phyloP scores from a whole-genome alignment of 2,113 vertebrate genomes.

The Dromiciops gliroides region DNA sequence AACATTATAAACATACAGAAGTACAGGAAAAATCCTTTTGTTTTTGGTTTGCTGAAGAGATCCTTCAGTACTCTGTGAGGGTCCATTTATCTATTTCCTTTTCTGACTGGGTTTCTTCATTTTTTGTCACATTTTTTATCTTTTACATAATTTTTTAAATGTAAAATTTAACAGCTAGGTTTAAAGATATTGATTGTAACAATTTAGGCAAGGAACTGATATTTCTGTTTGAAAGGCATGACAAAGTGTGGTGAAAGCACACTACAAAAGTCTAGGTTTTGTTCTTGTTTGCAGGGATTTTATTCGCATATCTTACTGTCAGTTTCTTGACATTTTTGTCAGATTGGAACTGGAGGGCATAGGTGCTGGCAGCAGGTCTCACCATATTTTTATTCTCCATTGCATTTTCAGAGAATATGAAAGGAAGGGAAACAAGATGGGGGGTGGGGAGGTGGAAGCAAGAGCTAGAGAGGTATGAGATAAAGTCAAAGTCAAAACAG shows the following conservation, averaged over 20 bases:
- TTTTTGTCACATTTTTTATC: slow-evolving; percentile 48
- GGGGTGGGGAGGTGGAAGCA: slow-evolving; percentile 45
- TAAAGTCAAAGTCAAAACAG: slow-evolving; percentile 64
- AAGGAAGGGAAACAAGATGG: background rate
- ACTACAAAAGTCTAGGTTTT: slow-evolving; percentile 74
- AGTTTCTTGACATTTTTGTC: slow-evolving; percentile 95
- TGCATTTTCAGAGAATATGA: slow-evolving; percentile 88
- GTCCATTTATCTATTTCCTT: slow-evolving; percentile 64
- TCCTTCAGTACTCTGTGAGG: slow-evolving; percentile 56
- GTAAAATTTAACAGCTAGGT: slow-evolving; percentile 50
- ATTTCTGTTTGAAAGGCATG: slow-evolving; percentile 75
- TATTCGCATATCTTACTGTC: slow-evolving; percentile 94
- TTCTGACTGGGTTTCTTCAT: slow-evolving; percentile 42
- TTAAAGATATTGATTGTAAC: slow-evolving; percentile 60
- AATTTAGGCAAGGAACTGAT: slow-evolving; percentile 68
- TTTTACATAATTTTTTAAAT: slow-evolving; percentile 22
- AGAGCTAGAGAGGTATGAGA: slow-evolving; percentile 74
- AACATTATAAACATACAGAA: background rate
- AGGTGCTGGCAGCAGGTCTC: slow-evolving; percentile 88
- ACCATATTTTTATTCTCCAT: slow-evolving; percentile 88
- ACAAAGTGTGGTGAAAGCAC: slow-evolving; percentile 52
- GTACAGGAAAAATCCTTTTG: slow-evolving; percentile 14
- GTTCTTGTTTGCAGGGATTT: slow-evolving; percentile 81
- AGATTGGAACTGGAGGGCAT: slow-evolving; percentile 93
- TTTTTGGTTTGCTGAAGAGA: background rate